phyloP scores from a whole-genome alignment of 1,140 invertebrate genomes.

The Orchestia grillus region DNA sequence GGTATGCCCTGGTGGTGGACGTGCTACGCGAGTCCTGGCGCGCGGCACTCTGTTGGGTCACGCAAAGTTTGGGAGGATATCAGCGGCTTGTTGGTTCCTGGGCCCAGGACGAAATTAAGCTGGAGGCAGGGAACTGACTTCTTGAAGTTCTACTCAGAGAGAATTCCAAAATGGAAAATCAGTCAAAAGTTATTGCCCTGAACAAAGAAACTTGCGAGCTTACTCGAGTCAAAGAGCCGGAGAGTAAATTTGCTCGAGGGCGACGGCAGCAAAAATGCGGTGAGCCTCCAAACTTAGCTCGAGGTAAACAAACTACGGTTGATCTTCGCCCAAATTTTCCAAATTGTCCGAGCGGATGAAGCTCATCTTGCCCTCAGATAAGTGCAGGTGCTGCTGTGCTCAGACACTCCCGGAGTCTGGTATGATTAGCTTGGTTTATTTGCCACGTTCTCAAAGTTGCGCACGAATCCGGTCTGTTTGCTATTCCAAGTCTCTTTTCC shows the following conservation, averaged over 20 bases:
- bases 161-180: conserved; percentile 41
- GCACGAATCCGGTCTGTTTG: not conserved
- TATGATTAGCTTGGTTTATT: not conserved
- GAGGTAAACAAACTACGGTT: conserved; percentile 53
- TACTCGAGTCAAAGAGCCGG: conserved; percentile 42
- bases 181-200: conserved; percentile 54
- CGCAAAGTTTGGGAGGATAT: not conserved
- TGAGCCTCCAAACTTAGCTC: conserved; percentile 48
- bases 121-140: conserved; percentile 24
- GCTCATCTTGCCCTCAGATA: not conserved
- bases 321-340: conserved; percentile 43
- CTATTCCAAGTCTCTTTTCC: not conserved
- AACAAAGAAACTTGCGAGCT: conserved; percentile 42
- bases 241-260: conserved; percentile 52
- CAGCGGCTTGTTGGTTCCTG: not conserved
- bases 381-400: not conserved
- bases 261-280: conserved; percentile 8
- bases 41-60: not conserved
- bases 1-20: not conserved
- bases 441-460: not conserved
- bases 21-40: not conserved
- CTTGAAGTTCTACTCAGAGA: conserved; percentile 11
- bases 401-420: not conserved
- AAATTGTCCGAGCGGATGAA: conserved; percentile 29
- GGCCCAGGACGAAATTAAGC: not conserved